phyloP scores from a whole-genome alignment of 1,140 invertebrate genomes.

The Drosophila ambigua region DNA sequence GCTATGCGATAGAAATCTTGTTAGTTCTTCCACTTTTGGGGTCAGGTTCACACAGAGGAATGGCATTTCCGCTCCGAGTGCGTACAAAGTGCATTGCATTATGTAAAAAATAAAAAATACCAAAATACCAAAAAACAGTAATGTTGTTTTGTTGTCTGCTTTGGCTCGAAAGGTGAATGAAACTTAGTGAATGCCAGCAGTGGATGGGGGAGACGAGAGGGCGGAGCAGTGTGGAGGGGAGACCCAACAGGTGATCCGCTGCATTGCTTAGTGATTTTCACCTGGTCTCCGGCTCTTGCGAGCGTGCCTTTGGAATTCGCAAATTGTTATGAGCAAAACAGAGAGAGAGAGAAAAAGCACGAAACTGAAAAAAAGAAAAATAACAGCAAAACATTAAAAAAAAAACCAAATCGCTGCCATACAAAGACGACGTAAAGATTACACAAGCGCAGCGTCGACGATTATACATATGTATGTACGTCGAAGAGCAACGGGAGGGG shows the following conservation, averaged over 20 bases:
- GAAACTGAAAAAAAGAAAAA: conserved; percentile 35
- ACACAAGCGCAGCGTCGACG: conserved; percentile 73
- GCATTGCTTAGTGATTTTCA: conserved; percentile 74
- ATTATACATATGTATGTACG: conserved; percentile 41
- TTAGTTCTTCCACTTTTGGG: conserved; percentile 33
- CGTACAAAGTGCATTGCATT: conserved; percentile 12
- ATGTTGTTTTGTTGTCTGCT: conserved; percentile 24
- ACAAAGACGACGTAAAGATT: conserved; percentile 69
- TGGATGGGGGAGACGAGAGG: neutral
- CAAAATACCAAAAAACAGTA: conserved; percentile 40
- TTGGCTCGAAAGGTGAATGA: conserved; percentile 74
- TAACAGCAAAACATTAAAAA: conserved; percentile 33
- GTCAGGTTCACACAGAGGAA: conserved; percentile 67
- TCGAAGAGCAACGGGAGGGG: neutral
- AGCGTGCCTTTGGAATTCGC: conserved; percentile 76
- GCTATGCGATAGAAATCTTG: conserved; percentile 10
- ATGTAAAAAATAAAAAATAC: conserved; percentile 30
- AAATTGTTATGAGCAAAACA: conserved; percentile 70
- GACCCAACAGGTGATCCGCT: conserved; percentile 63
- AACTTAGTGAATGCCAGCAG: conserved; percentile 80
- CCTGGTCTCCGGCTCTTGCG: conserved; percentile 35
- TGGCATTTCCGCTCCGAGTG: conserved; percentile 26
- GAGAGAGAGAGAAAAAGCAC: conserved; percentile 40
- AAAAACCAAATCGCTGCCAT: conserved; percentile 55
- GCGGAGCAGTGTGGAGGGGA: too few species aligned